Base-by-base conservation (phyloP, 2,113 vertebrate species). In the Prolemur simus region DNA sequence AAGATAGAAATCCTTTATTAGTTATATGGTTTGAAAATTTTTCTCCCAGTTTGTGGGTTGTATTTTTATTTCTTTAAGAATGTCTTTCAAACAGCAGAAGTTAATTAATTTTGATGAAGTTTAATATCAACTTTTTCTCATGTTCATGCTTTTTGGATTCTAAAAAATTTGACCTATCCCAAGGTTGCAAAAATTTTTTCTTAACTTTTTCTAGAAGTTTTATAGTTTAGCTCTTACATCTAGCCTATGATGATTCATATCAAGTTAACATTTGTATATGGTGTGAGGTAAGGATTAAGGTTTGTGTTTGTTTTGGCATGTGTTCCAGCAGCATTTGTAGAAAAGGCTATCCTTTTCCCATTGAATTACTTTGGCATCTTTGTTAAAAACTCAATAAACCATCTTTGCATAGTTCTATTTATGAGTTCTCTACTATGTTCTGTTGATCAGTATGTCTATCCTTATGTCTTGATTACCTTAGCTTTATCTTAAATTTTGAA, bases 401-500 rank as follows among this genome's bases (percentile, higher is more conserved):
- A 3, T 64, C 37, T 90, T 12, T 21, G 0, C 15, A 3, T 87
- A 6, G 23, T 17, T 87, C 42, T 78, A 6, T 85, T 77, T 89
- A 63, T 89, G 54, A 15, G 14, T 21, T 49, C 13, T 95, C 25
- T 87, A 10, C 86, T 54, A 52, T 69, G 21, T 77, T 60, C 37
- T 89, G 56, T 71, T 81, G 37, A 71, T 81, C 23, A 86, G 0
- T 54, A 45, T 83, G 18, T 29, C 58, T 91, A 4, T 94, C 32
- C 17, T 90, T 90, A 32, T 80, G 32, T 71, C 64, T 90, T 86
- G 34, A 86, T 63, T 86, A 45, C 9, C 15, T 80, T 69, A 68
- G 20, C 52, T 95, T 95, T 49, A 80, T 85, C 42, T 86, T 91
- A 89, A 89, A 54, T 89, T 45, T 78, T 89, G 52, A 89, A 63